Percentiles rank a stretch among this genome's conserved stretches.
These are phyloP conservation scores for Hylaeus anthracinus DNA, from an alignment of 1,140 invertebrate genomes.

Conservation along the genomic window DNA sequence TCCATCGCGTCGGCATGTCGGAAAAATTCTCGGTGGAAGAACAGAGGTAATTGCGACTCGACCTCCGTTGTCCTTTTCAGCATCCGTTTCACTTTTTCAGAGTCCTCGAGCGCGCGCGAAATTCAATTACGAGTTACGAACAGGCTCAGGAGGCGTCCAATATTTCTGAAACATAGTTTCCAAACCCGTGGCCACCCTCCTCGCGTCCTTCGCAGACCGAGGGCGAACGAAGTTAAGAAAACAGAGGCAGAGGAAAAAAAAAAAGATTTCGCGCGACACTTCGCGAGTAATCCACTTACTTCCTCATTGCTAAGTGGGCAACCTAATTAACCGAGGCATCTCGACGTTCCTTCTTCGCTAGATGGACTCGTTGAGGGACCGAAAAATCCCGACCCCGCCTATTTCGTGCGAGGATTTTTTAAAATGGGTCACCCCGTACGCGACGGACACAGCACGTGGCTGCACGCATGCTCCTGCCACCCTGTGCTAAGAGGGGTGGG, in stretches of 20 bases:
- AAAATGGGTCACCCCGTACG: constrained; percentile 48
- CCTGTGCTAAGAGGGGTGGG: not conserved
- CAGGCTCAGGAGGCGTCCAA: not conserved
- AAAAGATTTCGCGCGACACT: constrained; percentile 29
- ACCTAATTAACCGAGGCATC: constrained; percentile 43
- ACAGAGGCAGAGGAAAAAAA: not conserved
- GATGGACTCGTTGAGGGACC: not conserved
- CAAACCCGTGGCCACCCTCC: not conserved
- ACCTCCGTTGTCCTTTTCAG: not conserved
- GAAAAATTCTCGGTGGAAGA: constrained; percentile 18
- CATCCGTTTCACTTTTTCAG: not conserved
- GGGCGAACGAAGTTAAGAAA: constrained; percentile 15
- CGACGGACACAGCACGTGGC: constrained; percentile 37
- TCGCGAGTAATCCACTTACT: constrained; percentile 34
- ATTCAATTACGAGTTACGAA: constrained; percentile 25
- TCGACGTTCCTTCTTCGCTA: constrained; percentile 1
- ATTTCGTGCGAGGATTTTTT: constrained; percentile 28
- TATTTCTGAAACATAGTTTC: constrained; percentile 4
- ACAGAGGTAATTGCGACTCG: constrained; percentile 19
- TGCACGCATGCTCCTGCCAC: constrained; percentile 46
- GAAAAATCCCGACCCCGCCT: constrained; percentile 17
- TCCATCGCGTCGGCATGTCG: not conserved
- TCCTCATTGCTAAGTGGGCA: constrained; percentile 23
- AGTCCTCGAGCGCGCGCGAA: constrained; percentile 16
- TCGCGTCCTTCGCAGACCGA: not conserved